These are phyloP conservation scores for Linurgus olivaceus DNA, from an alignment of 2,797 vertebrate genomes.

Conservation along the genomic window DNA sequence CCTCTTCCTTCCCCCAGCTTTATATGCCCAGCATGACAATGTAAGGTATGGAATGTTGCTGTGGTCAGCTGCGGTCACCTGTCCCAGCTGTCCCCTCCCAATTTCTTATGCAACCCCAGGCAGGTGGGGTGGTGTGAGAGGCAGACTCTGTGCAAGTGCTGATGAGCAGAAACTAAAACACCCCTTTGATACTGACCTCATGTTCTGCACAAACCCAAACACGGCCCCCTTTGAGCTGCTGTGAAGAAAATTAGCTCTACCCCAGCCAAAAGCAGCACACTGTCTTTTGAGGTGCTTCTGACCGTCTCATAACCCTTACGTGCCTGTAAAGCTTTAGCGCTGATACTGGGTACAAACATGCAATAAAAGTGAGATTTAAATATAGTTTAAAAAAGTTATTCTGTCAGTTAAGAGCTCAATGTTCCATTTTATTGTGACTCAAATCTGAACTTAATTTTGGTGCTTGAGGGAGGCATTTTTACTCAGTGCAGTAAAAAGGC, in stretches of 20 bases:
- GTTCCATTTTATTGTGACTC: not conserved
- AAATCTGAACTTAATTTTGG: not conserved
- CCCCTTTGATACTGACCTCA: not conserved
- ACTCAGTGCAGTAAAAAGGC: not conserved
- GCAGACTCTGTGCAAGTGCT: not conserved
- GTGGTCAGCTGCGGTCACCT: not conserved
- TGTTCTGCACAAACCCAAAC: not conserved
- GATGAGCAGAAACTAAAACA: not conserved
- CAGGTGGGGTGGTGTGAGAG: not conserved
- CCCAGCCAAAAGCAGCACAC: not conserved
- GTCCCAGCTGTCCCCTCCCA: not conserved
- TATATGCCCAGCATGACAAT: not conserved
- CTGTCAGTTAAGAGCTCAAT: not conserved
- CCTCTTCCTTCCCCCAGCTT: not conserved
- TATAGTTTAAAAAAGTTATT: not conserved
- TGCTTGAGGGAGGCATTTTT: not conserved
- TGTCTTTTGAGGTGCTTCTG: not conserved
- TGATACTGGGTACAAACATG: not conserved
- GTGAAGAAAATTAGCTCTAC: not conserved
- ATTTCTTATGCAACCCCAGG: not conserved
- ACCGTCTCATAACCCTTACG: rapidly evolving
- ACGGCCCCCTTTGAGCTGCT: rapidly evolving
- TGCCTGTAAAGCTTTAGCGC: not conserved
- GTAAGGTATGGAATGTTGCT: not conserved
- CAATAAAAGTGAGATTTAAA: not conserved